A percentile compares a stretch with the other conserved stretches of the same genome.
phyloP scores from a whole-genome alignment of 2,797 vertebrate species.

The Siniperca undulata region DNA sequence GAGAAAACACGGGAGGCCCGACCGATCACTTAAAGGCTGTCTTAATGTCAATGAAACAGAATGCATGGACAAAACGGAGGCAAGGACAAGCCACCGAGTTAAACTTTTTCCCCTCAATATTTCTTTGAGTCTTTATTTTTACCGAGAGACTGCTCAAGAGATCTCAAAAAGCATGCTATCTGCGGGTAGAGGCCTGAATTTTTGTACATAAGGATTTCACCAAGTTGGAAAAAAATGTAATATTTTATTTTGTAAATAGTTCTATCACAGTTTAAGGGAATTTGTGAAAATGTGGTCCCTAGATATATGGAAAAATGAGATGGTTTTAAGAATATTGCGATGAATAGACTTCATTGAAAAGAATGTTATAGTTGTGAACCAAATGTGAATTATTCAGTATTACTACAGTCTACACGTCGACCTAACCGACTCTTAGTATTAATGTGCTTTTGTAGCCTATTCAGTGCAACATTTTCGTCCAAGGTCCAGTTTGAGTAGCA shows the following conservation, averaged over 20 bases:
- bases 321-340: conserved; percentile 91
- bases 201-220: conserved; percentile 96
- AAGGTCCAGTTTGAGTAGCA: conserved; percentile 99
- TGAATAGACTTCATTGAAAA: conserved; percentile 97
- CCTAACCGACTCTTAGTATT: conserved; percentile 99
- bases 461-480: conserved; percentile 99
- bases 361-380: conserved; percentile 99
- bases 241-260: conserved; percentile 99
- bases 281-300: conserved; percentile 97
- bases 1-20: conserved; percentile 82
- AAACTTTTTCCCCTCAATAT: conserved; percentile 66
- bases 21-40: conserved; percentile 83
- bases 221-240: conserved; percentile 93
- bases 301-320: conserved; percentile 93
- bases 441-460: conserved; percentile 98
- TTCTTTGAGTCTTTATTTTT: conserved; percentile 82
- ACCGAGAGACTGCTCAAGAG: conserved; percentile 89
- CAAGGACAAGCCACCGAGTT: conserved; percentile 86
- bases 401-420: conserved; percentile 99
- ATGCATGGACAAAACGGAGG: conserved; percentile 88
- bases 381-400: conserved; percentile 99
- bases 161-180: conserved; percentile 89
- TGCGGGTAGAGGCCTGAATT: conserved; percentile 89
- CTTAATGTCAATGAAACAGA: conserved; percentile 79
- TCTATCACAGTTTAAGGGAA: conserved; percentile 94